These are phyloP conservation scores for Arizona elegans DNA, from an alignment of 2,113 vertebrate species.

Conservation along the genomic window DNA sequence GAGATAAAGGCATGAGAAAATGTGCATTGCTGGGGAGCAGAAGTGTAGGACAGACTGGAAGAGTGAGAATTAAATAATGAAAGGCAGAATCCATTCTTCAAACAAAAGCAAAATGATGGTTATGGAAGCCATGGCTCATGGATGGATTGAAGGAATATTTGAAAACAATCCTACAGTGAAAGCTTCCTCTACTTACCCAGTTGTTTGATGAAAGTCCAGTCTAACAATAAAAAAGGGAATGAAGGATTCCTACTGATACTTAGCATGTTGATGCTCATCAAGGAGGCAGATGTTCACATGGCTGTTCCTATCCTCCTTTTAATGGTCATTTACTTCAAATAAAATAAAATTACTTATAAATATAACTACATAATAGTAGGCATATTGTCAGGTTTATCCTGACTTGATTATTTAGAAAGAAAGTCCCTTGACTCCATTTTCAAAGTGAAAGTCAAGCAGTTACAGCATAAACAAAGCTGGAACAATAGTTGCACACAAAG, in stretches of 20 bases:
- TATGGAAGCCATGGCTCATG: neutral
- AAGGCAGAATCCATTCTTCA: neutral
- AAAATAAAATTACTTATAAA: neutral
- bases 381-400: neutral
- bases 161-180: neutral
- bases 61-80: neutral
- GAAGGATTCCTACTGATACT: neutral
- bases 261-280: neutral
- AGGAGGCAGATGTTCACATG: neutral
- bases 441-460: neutral
- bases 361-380: neutral
- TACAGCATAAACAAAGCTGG: neutral
- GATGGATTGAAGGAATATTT: neutral
- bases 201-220: neutral
- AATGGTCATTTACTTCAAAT: neutral
- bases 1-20: neutral
- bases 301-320: neutral
- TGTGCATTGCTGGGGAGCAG: neutral
- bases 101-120: neutral
- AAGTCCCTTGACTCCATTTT: neutral
- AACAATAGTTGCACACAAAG: neutral
- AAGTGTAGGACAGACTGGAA: neutral
- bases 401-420: neutral
- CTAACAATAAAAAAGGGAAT: neutral
- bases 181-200: neutral